phyloP scores from a whole-genome alignment of 2,888 invertebrate genomes.

The Subacronicta megacephala region DNA sequence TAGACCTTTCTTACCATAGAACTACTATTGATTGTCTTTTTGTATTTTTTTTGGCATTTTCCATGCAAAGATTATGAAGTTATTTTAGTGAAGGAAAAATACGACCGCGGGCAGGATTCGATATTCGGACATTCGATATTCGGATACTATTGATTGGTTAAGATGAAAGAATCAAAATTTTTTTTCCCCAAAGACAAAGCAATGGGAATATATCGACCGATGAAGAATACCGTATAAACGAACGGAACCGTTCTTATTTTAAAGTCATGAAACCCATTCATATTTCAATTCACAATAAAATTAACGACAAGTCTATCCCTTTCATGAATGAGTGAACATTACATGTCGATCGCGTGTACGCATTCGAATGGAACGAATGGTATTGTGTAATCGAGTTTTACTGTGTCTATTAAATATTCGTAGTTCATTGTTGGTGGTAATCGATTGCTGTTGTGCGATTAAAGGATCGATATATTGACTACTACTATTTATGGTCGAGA shows the following conservation, averaged over 20 bases:
- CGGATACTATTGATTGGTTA: too few species aligned
- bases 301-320: slow-evolving; percentile 10
- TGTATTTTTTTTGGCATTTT: too few species aligned
- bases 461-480: not conserved
- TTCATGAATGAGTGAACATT: slow-evolving; percentile 38
- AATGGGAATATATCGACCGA: too few species aligned
- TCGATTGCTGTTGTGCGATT: slow-evolving; percentile 17
- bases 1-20: too few species aligned
- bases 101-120: too few species aligned
- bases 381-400: slow-evolving; percentile 46
- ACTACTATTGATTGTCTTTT: too few species aligned
- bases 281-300: slow-evolving; percentile 8
- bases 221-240: too few species aligned
- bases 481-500: not conserved
- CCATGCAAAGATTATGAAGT: too few species aligned
- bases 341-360: slow-evolving; percentile 47
- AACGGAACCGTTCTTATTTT: slow-evolving; percentile 1
- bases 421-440: slow-evolving; percentile 4
- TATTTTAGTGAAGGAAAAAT: too few species aligned
- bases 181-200: too few species aligned
- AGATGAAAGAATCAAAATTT: too few species aligned
- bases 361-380: slow-evolving; percentile 31
- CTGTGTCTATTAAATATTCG: slow-evolving; percentile 23
- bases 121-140: too few species aligned
- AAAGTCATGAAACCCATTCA: not conserved